Conservation (phyloP, 2,113 vertebrate species). For the Melospiza georgiana region DNA sequence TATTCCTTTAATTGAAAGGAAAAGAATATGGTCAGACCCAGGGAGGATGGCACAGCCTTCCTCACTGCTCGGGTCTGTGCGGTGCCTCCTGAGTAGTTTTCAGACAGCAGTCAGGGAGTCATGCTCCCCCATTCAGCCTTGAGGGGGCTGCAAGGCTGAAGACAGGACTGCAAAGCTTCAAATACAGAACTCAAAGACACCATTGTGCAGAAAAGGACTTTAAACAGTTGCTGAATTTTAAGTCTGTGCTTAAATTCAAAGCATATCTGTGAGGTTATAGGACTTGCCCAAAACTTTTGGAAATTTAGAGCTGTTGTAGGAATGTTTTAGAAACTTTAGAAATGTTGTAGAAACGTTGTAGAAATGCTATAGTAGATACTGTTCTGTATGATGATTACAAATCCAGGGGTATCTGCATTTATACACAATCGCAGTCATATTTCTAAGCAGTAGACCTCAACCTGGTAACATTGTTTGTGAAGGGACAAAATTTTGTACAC, state of each 20-base stretch:
- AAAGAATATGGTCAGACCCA: background rate
- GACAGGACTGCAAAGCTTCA: background rate
- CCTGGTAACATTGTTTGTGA: rapidly evolving
- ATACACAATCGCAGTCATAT: background rate
- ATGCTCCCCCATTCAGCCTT: background rate
- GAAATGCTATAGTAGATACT: background rate
- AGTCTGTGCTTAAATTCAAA: background rate
- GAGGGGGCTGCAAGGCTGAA: background rate
- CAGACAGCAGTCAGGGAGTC: rapidly evolving
- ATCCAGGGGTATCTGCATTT: background rate
- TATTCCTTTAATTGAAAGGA: background rate
- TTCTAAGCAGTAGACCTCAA: background rate
- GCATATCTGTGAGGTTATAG: background rate
- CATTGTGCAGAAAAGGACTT: background rate
- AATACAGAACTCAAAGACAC: background rate
- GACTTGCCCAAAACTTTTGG: background rate
- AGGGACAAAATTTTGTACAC: background rate
- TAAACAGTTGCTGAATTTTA: background rate
- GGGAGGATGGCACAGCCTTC: background rate
- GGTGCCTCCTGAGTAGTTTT: background rate
- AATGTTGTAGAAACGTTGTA: rapidly evolving
- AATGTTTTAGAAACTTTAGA: background rate
- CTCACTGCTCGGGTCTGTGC: rapidly evolving
- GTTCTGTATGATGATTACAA: background rate
- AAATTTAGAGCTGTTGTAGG: background rate